A percentile compares a stretch with the other conserved stretches of the same genome.
Conservation (phyloP, 2,888 invertebrate genomes). For the Dorcus hopei region DNA sequence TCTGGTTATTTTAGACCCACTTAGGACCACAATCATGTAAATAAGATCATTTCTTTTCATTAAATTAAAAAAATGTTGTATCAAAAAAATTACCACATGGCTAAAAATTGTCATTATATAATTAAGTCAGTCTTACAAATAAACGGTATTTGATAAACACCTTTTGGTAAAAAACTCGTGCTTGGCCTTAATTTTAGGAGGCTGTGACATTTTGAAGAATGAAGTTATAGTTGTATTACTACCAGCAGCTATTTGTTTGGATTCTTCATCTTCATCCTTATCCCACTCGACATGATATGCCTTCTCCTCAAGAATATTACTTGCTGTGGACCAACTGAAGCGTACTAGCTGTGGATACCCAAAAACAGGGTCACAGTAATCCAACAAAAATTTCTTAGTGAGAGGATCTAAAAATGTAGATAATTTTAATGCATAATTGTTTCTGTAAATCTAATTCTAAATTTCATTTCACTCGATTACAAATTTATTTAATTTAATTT, state of each 20-base stretch:
- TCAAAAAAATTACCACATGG: too few species aligned
- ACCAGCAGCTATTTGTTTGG: background rate
- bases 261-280: constrained; percentile 56
- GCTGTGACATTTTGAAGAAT: constrained; percentile 44
- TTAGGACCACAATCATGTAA: too few species aligned
- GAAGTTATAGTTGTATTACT: constrained; percentile 46
- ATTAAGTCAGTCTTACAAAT: constrained; percentile 44
- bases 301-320: constrained; percentile 70
- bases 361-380: constrained; percentile 84
- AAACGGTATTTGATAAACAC: constrained; percentile 55
- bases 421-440: background rate
- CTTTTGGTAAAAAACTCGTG: constrained; percentile 69
- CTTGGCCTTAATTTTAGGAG: constrained; percentile 44
- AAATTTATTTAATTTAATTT: too few species aligned
- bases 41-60: too few species aligned
- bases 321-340: constrained; percentile 97
- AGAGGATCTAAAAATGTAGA: constrained; percentile 70
- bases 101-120: too few species aligned
- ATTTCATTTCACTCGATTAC: too few species aligned
- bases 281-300: constrained; percentile 73
- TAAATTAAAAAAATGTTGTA: too few species aligned
- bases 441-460: background rate
- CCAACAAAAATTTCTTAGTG: constrained; percentile 85
- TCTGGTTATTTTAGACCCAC: too few species aligned
- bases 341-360: constrained; percentile 92